Percentiles rank a stretch among this genome's conserved stretches.
Conservation (phyloP, 2,113 vertebrate genomes). For the Onychorhynchus coronatus region DNA sequence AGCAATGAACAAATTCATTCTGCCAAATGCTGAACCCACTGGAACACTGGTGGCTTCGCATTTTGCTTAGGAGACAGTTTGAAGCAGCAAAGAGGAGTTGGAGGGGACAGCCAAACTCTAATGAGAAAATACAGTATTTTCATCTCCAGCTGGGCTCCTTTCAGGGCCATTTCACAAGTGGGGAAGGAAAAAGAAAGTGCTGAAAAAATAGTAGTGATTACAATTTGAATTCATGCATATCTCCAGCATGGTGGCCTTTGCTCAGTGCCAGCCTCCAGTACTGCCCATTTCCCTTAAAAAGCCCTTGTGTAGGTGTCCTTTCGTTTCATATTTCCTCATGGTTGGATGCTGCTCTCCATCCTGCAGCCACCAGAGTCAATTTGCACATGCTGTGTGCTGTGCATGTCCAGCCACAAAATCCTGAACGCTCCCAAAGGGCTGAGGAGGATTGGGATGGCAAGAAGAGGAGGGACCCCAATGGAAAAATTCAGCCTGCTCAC, state of each 20-base stretch:
- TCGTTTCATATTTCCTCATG: background rate
- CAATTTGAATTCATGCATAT: background rate
- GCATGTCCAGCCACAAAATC: background rate
- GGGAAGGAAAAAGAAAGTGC: background rate
- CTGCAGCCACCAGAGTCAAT: background rate
- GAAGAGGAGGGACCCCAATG: background rate
- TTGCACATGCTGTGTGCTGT: background rate
- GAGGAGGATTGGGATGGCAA: background rate
- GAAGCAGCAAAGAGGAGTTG: background rate
- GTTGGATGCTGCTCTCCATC: background rate
- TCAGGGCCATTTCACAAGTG: slow-evolving; percentile 16
- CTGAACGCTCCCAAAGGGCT: background rate
- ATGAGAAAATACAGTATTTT: slow-evolving; percentile 15
- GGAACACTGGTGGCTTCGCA: background rate
- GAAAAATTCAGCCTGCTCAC: background rate
- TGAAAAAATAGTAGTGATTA: background rate
- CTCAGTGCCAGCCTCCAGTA: background rate
- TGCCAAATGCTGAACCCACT: slow-evolving; percentile 54
- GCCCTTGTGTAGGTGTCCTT: accelerated
- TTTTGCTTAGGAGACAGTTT: slow-evolving; percentile 56
- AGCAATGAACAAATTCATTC: slow-evolving; percentile 51
- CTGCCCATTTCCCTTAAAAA: background rate
- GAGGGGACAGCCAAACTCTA: slow-evolving; percentile 5
- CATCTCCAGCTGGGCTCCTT: slow-evolving; percentile 35
- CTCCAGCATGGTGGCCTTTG: background rate